These are phyloP conservation scores for Melozone crissalis DNA, from an alignment of 2,113 vertebrate genomes.

Conservation along the genomic window DNA sequence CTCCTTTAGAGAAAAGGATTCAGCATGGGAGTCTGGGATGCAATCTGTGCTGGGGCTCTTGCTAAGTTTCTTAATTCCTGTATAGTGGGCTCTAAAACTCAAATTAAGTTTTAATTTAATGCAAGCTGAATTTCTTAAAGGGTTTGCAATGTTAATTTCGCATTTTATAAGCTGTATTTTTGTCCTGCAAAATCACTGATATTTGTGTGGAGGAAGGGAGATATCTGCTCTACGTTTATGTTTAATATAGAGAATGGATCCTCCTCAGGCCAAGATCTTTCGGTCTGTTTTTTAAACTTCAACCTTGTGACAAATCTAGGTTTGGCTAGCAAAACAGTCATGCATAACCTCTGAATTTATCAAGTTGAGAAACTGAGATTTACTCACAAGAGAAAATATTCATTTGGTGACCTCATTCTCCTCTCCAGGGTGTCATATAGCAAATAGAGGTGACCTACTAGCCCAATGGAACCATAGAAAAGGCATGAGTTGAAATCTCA, in stretches of 20 bases:
- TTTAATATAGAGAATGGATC: neutral
- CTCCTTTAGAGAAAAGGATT: neutral
- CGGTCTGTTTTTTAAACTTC: neutral
- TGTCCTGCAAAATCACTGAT: neutral
- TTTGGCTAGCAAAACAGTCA: neutral
- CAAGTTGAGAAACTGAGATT: neutral
- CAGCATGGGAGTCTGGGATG: neutral
- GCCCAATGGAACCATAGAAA: neutral
- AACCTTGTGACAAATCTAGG: neutral
- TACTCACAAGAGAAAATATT: neutral
- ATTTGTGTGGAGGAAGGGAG: neutral
- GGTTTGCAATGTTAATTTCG: neutral
- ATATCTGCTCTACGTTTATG: neutral
- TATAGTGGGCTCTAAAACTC: neutral
- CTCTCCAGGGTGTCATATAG: neutral
- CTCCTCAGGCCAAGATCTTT: neutral
- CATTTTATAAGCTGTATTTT: neutral
- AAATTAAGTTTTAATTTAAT: neutral
- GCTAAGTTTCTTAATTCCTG: neutral
- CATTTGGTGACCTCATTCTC: neutral
- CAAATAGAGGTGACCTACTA: neutral
- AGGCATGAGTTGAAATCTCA: neutral
- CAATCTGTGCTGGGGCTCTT: neutral
- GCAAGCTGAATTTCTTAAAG: neutral
- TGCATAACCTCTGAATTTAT: neutral